Evolutionary conservation across 2,888 invertebrate genomes (phyloP).

Genomic region (Chloroclysta siterata): DNA sequence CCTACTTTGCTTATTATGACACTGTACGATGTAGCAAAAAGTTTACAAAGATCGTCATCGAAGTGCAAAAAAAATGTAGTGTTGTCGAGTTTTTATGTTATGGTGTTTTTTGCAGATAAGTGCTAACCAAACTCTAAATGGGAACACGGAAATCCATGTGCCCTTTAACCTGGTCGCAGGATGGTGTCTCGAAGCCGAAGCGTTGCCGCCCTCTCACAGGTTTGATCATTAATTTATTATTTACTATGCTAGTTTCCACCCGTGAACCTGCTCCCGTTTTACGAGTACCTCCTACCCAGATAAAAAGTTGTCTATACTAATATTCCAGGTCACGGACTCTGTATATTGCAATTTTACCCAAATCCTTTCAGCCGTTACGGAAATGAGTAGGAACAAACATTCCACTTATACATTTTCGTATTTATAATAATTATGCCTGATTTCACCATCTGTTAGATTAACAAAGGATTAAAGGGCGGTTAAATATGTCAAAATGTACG

Average conservation of each 20-base stretch:
- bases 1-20: not conserved
- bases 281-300: no score
- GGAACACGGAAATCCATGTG: constrained; percentile 81
- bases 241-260: not conserved
- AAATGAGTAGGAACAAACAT: no score
- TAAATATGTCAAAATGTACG: no score
- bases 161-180: constrained; percentile 95
- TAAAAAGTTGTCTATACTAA: no score
- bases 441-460: no score
- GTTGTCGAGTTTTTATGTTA: constrained; percentile 23
- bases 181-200: constrained; percentile 97
- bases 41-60: not conserved
- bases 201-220: constrained; percentile 89
- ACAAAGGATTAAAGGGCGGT: no score
- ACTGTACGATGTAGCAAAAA: not conserved
- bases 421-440: no score
- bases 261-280: no score
- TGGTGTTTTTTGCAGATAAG: constrained; percentile 68
- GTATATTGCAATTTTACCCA: no score
- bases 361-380: no score
- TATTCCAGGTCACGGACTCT: no score
- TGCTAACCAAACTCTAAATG: constrained; percentile 79
- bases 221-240: constrained; percentile 33
- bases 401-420: no score
- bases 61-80: not conserved